Evolutionary conservation across 2,888 invertebrate genomes (phyloP), one percentile per base, ranked within the genome.

Genomic region (Lithophane socia): DNA sequence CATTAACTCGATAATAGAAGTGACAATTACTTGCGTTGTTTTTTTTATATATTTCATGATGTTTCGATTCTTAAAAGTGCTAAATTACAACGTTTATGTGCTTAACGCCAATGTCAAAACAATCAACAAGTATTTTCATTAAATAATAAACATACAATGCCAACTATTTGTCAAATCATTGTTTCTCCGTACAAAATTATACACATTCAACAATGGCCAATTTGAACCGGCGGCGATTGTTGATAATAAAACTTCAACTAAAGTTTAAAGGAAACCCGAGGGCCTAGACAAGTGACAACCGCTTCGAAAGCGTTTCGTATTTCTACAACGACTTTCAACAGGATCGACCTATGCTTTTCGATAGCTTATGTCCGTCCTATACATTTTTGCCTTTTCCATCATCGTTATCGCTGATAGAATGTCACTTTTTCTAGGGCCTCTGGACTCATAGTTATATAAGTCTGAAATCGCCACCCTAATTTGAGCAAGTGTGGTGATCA

Each of bases 231-330:
- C n/a, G 52, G 52, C 12, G 37, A 69, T 77, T 65, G 54, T 67
- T 63, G 73, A 75, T 82, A 81, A 74, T 78, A 68, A 77, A 83
- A 82, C 73, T 75, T 68, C 71, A 84, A 88, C 86, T 86, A 77
- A 75, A 73, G 54, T 83, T 82, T 83, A 74, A 88, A 87, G 10
- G 21, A 63, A 63, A 63, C 21, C 37, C 29, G 29, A 29, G 29
- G 29, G 29, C 29, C 29, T 1, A 29, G 29, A 29, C 1, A 29
- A 29, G 29, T 29, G 29, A 29, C 29, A 29, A 29, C 29, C 29
- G 29, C 29, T 29, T 29, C 29, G 29, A 29, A 29, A 29, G 29
- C 29, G 29, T 29, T 29, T 29, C 29, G 29, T 29, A 29, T 29
- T 29, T 29, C 29, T 29, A 29, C 29, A 29, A 29, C 29, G 29